A percentile compares a stretch with the other conserved stretches of the same genome.
Conservation (phyloP, 2,888 invertebrate genomes). For the Gastrophysa polygoni region DNA sequence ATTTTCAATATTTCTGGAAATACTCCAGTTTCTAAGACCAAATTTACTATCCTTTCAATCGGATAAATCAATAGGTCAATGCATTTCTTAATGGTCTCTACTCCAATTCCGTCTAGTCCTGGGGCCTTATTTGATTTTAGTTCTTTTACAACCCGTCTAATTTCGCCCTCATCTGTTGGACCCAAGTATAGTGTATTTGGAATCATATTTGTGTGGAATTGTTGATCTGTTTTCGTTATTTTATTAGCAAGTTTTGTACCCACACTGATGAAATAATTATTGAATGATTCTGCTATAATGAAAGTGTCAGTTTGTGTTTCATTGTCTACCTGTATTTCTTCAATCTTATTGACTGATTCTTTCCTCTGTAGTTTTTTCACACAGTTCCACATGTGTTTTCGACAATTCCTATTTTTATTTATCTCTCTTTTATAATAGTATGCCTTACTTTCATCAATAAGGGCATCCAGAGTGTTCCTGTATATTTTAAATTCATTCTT, state of each 20-base stretch:
- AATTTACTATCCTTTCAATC: background rate
- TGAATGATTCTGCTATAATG: slow-evolving; percentile 11
- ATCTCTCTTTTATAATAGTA: slow-evolving; percentile 6
- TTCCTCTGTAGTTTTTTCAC: slow-evolving; percentile 3
- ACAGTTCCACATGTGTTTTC: slow-evolving; percentile 11
- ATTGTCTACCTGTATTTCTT: slow-evolving; percentile 10
- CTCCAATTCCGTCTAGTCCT: slow-evolving; percentile 5
- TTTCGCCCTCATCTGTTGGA: slow-evolving; percentile 13
- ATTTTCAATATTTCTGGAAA: slow-evolving; percentile 12
- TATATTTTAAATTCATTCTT: slow-evolving; percentile 7
- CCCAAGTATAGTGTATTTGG: slow-evolving; percentile 2
- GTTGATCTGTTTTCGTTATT: slow-evolving; percentile 1
- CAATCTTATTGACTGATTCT: slow-evolving; percentile 4
- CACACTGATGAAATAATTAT: slow-evolving; percentile 6
- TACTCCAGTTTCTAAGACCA: slow-evolving; percentile 6
- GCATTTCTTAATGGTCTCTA: slow-evolving; percentile 4
- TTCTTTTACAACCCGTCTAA: slow-evolving; percentile 4
- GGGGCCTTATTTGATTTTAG: slow-evolving; percentile 6
- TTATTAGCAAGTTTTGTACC: slow-evolving; percentile 3
- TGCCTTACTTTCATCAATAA: slow-evolving; percentile 8
- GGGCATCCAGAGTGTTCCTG: background rate
- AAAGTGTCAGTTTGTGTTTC: slow-evolving; percentile 3
- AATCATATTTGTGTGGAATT: slow-evolving; percentile 1
- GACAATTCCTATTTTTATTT: slow-evolving; percentile 9
- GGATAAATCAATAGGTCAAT: background rate